phyloP scores from a whole-genome alignment of 2,113 vertebrate genomes.

The Ailurus styani region DNA sequence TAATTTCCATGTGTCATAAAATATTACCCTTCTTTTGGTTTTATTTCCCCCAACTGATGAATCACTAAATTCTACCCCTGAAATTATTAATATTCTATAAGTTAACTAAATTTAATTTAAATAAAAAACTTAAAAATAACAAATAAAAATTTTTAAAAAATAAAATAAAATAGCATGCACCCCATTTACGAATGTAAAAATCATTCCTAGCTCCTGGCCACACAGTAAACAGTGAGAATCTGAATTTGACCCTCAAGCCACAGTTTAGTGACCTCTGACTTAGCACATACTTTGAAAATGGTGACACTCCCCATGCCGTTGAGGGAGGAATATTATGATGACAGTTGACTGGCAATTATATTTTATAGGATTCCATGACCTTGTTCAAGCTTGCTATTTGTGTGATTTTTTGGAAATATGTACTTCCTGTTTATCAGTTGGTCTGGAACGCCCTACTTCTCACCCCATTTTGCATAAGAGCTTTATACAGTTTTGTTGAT shows the following conservation, averaged over 20 bases:
- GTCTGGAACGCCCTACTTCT: conserved; percentile 49
- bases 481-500: conserved; percentile 57
- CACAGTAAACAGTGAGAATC: background rate
- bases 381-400: conserved; percentile 20
- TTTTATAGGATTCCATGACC: background rate
- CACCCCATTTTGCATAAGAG: conserved; percentile 51
- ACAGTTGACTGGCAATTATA: background rate
- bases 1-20: background rate
- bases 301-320: background rate
- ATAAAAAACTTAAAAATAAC: background rate
- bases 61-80: background rate
- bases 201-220: background rate
- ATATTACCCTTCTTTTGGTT: background rate
- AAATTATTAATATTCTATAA: background rate
- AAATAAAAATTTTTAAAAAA: background rate
- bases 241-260: background rate
- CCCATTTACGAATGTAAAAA: background rate
- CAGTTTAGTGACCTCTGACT: background rate
- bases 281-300: background rate
- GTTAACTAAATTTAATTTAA: background rate
- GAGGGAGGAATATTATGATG: background rate
- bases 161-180: background rate
- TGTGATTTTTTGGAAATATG: conserved; percentile 29
- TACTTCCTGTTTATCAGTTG: conserved; percentile 66
- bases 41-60: background rate